Evolutionary conservation across 2,113 vertebrate genomes (phyloP).

Genomic region (Hoplias malabaricus): DNA sequence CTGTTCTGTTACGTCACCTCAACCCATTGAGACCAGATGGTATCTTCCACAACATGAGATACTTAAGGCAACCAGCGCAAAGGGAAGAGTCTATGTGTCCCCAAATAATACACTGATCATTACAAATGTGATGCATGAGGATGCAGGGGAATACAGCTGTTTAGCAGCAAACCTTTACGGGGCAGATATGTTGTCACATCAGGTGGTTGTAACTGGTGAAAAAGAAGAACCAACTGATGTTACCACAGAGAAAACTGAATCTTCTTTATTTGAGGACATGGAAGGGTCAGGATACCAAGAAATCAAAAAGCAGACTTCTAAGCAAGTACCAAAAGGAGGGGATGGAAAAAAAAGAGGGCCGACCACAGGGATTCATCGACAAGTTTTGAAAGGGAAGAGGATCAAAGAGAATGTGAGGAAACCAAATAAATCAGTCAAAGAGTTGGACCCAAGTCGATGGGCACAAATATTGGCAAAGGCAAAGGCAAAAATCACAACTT

Average conservation of each 20-base stretch:
- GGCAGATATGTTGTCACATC: conserved; percentile 74
- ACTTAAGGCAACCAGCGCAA: conserved; percentile 63
- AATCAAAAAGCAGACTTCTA: conserved; percentile 57
- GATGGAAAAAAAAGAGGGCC: conserved; percentile 51
- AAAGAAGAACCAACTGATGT: conserved; percentile 47
- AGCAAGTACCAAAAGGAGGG: conserved; percentile 58
- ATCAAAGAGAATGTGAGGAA: conserved; percentile 68
- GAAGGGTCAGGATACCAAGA: conserved; percentile 76
- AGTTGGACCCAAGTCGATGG: conserved; percentile 72
- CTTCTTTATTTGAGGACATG: conserved; percentile 47
- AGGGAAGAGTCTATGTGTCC: conserved; percentile 63
- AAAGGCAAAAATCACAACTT: conserved; percentile 59
- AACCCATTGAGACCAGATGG: conserved; percentile 71
- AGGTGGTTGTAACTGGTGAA: conserved; percentile 61
- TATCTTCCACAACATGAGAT: conserved; percentile 70
- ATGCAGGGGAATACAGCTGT: conserved; percentile 77
- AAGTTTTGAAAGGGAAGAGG: conserved; percentile 53
- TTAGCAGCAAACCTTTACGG: conserved; percentile 75
- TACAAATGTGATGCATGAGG: conserved; percentile 62
- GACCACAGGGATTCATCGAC: conserved; percentile 34
- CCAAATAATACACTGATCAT: conserved; percentile 74
- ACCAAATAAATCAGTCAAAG: conserved; percentile 69
- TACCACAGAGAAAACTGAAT: conserved; percentile 26
- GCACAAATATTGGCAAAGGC: conserved; percentile 70
- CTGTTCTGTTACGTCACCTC: conserved; percentile 68